Conservation (phyloP, 2,113 vertebrate genomes). For the Smithornis capensis region DNA sequence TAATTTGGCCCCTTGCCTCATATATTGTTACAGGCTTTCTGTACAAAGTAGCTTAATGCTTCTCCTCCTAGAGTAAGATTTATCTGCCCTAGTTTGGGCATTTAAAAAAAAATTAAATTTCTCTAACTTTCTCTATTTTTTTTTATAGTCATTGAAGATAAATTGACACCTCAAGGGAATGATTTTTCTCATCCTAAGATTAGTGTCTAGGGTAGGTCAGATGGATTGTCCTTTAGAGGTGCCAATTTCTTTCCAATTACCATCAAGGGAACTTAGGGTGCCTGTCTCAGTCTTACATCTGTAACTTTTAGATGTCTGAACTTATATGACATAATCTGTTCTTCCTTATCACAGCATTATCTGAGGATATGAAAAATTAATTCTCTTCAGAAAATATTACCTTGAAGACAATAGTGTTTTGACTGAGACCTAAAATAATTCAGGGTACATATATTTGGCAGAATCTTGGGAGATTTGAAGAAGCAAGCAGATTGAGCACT, state of each 20-base stretch:
- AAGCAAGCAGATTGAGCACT: neutral
- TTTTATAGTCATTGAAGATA: neutral
- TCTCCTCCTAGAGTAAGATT: neutral
- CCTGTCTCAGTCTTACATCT: neutral
- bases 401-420: constrained; percentile 6
- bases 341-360: constrained; percentile 9
- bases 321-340: constrained; percentile 13
- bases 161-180: constrained; percentile 2
- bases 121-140: neutral
- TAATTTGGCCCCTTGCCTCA: neutral
- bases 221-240: neutral
- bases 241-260: neutral
- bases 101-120: neutral
- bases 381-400: constrained; percentile 20
- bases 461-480: neutral
- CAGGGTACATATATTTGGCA: neutral
- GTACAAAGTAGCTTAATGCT: neutral
- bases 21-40: neutral
- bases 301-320: constrained; percentile 9
- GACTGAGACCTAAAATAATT: neutral
- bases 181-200: neutral
- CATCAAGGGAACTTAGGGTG: neutral
- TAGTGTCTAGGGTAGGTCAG: neutral
- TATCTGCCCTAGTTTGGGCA: neutral
- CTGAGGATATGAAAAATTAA: constrained; percentile 39